Evolutionary conservation across 2,797 vertebrate species (phyloP), one percentile per base, ranked within the genome.

Genomic region (Protonibea diacanthus): DNA sequence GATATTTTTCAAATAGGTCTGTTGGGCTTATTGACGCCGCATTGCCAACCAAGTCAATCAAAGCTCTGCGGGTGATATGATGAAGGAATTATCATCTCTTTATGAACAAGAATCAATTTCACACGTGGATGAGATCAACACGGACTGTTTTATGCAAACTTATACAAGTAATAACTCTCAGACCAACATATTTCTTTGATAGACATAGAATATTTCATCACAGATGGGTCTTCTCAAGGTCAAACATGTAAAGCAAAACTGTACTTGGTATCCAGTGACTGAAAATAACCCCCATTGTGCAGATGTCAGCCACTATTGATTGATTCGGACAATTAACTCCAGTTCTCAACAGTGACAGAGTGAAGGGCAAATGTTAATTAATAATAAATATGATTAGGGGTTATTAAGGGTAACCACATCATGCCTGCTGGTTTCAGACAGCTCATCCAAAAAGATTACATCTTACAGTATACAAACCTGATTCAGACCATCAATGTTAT

Each of bases 361-460:
- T 12, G 12, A 68, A 62, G 44, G 40, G 25, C 14, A 42, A 61
- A 44, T 23, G n/a, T 33, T 56, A 49, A 66, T 66, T 65, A 58
- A 33, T 6, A 11, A 29, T 58, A 29, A 23, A 25, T 63, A 23
- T 61, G 56, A 79, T 71, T 33, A 21, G 27, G 27, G 27, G 3
- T 27, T 27, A 27, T 27, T 48, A 48, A 60, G 45, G 65, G 55
- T 25, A 52, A 77, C 29, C 29, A 42, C 40, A 0, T 42, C 40
- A 12, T 42, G 40, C 53, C 42, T 49, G 3, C 5, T 23, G 2
- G 6, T 29, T 33, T n/a, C 51, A 0, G 44, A 57, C 44, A 38
- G 29, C 29, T 6, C 29, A 29, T 29, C 29, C 29, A 29, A 29
- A 6, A 29, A 17, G 9, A 66, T 27, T 44, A 33, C 10, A 33